Conservation (phyloP, 2,113 vertebrate genomes). For the Neolamprologus kungweensis region DNA sequence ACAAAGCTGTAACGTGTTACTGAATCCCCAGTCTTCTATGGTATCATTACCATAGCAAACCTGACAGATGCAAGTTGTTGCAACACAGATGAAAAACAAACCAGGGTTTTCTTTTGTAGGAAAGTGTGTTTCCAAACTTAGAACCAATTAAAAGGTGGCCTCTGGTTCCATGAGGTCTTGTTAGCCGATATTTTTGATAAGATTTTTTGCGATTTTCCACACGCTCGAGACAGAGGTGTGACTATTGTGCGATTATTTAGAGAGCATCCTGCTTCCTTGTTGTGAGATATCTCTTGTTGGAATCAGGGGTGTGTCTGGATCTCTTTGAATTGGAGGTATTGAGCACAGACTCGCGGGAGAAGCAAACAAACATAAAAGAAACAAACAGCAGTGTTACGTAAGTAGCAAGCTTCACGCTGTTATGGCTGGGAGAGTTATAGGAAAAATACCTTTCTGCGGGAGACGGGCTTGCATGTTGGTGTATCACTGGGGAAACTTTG, state of each 20-base stretch:
- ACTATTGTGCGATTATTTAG: background rate
- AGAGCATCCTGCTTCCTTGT: background rate
- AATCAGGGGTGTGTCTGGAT: background rate
- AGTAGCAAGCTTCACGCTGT: background rate
- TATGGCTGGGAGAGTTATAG: background rate
- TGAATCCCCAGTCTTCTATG: background rate
- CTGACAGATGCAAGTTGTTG: background rate
- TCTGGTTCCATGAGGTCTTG: background rate
- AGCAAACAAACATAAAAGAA: background rate
- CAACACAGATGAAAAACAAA: background rate
- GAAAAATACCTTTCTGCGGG: background rate
- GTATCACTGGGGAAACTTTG: background rate
- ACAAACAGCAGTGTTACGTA: background rate
- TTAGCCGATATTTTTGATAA: background rate
- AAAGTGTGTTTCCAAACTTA: background rate
- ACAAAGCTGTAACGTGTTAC: background rate
- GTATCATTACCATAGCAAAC: background rate
- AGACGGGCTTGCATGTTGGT: background rate
- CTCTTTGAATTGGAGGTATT: background rate
- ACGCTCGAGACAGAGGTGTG: background rate
- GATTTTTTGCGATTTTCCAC: background rate
- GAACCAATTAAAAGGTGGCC: conserved; percentile 13
- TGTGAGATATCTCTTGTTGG: background rate
- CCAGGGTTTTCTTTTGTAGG: background rate
- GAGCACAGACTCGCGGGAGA: background rate